Conservation (phyloP, 2,888 invertebrate genomes). For the Sphecodes monilicornis region DNA sequence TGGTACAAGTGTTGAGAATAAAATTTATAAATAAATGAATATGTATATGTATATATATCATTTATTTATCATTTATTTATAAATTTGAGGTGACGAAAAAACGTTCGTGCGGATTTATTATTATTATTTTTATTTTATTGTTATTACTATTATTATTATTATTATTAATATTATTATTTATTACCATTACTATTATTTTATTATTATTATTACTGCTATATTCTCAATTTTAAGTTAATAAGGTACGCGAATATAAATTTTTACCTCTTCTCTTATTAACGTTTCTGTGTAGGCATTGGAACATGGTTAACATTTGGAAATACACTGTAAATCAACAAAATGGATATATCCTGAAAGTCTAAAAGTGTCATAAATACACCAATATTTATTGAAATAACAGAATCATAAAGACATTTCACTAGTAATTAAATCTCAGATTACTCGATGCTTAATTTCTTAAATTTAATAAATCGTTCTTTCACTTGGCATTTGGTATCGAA, state of each 20-base stretch:
- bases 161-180: neutral
- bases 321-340: neutral
- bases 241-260: neutral
- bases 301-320: neutral
- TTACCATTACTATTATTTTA: too few species aligned
- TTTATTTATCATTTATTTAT: too few species aligned
- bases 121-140: neutral
- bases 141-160: neutral
- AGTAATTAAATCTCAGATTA: neutral
- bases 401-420: neutral
- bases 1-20: neutral
- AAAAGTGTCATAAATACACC: neutral
- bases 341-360: neutral
- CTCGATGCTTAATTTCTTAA: neutral
- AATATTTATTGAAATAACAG: neutral
- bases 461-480: neutral
- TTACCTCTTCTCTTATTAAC: neutral
- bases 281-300: neutral
- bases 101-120: conserved; percentile 1
- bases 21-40: neutral
- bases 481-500: neutral
- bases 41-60: neutral
- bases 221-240: neutral
- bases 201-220: conserved; percentile 4
- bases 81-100: too few species aligned